Base-by-base conservation (phyloP, 2,797 vertebrate species). In the Carapus acus region DNA sequence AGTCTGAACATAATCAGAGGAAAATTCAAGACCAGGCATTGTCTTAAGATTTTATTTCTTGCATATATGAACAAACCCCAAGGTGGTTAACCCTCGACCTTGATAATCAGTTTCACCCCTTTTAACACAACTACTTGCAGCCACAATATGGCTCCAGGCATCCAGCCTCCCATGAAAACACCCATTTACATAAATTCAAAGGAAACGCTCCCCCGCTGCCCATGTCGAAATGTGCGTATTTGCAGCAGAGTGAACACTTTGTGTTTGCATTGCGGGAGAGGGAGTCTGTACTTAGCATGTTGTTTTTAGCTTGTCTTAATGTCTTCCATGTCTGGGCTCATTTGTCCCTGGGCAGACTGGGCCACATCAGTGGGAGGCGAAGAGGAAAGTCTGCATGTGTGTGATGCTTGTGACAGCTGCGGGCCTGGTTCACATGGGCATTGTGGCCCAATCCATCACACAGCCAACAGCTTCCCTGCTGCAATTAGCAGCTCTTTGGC, bases 211-310 rank as follows among this genome's bases (percentile, higher is more conserved):
- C 42, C 70, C 74, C 58, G 70, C 73, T 40, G 65, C 66, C 68
- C 52, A 60, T 74, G 69, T 78, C 71, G 72, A 59, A 77, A 79
- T 66, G 72, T 76, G 70, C 69, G 65, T 59, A 66, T 74, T 55
- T 61, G 69, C 59, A 68, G 50, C 65, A 43, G 58, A 80, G 68
- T 62, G 69, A 79, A 76, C 73, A 74, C 69, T 80, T 81, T 73
- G 73, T 82, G 80, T 82, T 82, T 77, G 76, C 73, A 46, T 79
- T 77, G 78, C 59, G 76, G 79, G 77, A 81, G 71, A 82, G 74
- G 53, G 43, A 82, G 67, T 74, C 83, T 83, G 76, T 85, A 87
- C 72, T 88, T 88, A 80, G 57, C 77, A 72, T 83, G 83, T 83
- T 80, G 72, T 84, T 85, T 87, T 86, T 85, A 87, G 78, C 74